Evolutionary conservation across 2,113 vertebrate species (phyloP), one percentile per base, ranked within the genome.

Genomic region (Lates calcarifer): DNA sequence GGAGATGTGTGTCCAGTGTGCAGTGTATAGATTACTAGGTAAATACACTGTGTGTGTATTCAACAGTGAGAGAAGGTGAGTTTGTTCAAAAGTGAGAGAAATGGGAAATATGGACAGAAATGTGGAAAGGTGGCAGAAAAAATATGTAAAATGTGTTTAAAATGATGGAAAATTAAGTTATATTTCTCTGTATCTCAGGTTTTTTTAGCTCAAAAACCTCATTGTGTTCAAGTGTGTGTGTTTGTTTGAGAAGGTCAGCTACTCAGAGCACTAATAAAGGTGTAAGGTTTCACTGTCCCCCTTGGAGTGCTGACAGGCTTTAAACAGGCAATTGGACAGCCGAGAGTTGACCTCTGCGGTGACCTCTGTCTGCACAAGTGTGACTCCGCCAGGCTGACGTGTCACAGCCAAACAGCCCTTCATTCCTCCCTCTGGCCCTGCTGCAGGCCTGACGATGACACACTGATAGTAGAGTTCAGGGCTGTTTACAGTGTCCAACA

Each of bases 1-100:
- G 24, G 53, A 66, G 60, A 83, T 88, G 84, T 86, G 81, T 85
- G 84, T 85, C 83, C 76, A 83, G 71, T 75, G 79, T 89, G 78
- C 79, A 78, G 81, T 73, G 84, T 88, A 87, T 91, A 83, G 83
- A 82, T 89, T 87, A 88, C 84, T 79, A 55, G 47, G 77, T 81
- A 80, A 90, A 89, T 68, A 86, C 17, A 15, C 66, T 24, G 57
- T 39, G 83, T 74, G 66, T 85, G 69, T 72, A 74, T 76, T 82
- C 64, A 85, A 66, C 35, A 35, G 70, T 62, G 55, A 74, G 77
- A 77, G 28, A 76, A 45, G 43, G 69, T 62, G 58, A 71, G 75
- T 69, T 71, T 84, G 77, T 74, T 39, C 5, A 24, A 65, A 81
- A 63, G 29, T 35, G 61, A 60, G 76, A 70, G 53, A 77, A 83